Conservation (phyloP, 2,113 vertebrate genomes). For the Casuarius casuarius region DNA sequence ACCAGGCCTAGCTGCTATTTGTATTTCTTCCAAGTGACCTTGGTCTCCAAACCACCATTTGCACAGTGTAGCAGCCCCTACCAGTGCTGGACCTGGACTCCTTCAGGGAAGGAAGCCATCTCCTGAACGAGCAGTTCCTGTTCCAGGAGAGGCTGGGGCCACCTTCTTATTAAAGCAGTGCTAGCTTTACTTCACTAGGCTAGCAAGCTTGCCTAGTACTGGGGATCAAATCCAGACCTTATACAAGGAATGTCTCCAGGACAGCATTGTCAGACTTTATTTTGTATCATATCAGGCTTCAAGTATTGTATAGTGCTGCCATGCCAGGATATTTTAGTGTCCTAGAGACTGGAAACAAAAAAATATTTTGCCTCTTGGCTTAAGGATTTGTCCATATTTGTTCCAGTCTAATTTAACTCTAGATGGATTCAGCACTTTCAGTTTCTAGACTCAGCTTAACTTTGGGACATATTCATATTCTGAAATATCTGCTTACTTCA, state of each 20-base stretch:
- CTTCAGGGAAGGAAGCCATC: background rate
- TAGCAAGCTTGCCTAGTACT: background rate
- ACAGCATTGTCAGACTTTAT: background rate
- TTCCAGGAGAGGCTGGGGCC: background rate
- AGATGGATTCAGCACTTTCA: slow-evolving; percentile 3
- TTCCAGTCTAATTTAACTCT: slow-evolving; percentile 19
- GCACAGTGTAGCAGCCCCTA: background rate
- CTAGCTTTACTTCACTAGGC: no score
- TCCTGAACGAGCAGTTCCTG: background rate
- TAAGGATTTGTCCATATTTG: slow-evolving; percentile 46
- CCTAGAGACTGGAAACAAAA: slow-evolving; percentile 32
- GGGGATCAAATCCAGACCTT: background rate
- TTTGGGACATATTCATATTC: background rate
- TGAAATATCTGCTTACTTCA: background rate
- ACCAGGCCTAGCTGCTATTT: background rate
- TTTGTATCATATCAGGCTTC: background rate
- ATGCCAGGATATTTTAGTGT: slow-evolving; percentile 37
- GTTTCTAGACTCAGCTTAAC: slow-evolving; percentile 61
- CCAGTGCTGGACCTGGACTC: background rate
- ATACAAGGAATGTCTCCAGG: background rate
- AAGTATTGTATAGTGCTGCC: background rate
- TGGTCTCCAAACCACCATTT: background rate
- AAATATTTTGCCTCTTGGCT: slow-evolving; percentile 56
- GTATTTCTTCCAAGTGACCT: background rate
- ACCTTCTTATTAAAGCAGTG: background rate